Evolutionary conservation across 2,888 invertebrate genomes (phyloP).

Genomic region (Machimus rusticus): DNA sequence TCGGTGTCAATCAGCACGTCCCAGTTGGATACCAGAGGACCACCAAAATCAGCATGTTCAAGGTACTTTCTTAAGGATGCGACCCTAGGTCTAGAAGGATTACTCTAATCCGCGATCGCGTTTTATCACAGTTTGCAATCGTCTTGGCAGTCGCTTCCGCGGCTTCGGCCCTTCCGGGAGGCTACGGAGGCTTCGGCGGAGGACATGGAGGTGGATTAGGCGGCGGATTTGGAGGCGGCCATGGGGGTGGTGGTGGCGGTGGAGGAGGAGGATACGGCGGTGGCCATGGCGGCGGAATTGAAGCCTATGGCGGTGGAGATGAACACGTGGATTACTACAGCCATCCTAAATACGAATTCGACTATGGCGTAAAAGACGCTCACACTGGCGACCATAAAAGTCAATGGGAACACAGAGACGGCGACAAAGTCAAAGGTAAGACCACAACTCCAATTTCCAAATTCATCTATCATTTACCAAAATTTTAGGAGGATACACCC

Average conservation of each 20-base stretch:
- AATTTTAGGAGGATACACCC: slow-evolving; percentile 60
- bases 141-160: background rate
- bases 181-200: background rate
- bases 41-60: background rate
- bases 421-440: slow-evolving; percentile 64
- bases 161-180: background rate
- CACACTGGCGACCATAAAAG: slow-evolving; percentile 65
- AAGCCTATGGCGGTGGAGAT: slow-evolving; percentile 21
- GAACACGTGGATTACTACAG: slow-evolving; percentile 59
- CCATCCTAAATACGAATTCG: slow-evolving; percentile 63
- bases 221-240: background rate
- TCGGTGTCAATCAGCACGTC: background rate
- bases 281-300: slow-evolving; percentile 38
- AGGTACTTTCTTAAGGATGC: background rate
- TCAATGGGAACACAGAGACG: slow-evolving; percentile 65
- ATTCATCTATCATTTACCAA: background rate
- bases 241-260: background rate
- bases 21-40: background rate
- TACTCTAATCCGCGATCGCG: background rate
- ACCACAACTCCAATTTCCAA: background rate
- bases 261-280: background rate
- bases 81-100: background rate
- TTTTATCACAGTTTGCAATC: background rate
- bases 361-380: slow-evolving; percentile 64
- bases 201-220: background rate